phyloP scores from a whole-genome alignment of 2,113 vertebrate species.

The Mustela nigripes region DNA sequence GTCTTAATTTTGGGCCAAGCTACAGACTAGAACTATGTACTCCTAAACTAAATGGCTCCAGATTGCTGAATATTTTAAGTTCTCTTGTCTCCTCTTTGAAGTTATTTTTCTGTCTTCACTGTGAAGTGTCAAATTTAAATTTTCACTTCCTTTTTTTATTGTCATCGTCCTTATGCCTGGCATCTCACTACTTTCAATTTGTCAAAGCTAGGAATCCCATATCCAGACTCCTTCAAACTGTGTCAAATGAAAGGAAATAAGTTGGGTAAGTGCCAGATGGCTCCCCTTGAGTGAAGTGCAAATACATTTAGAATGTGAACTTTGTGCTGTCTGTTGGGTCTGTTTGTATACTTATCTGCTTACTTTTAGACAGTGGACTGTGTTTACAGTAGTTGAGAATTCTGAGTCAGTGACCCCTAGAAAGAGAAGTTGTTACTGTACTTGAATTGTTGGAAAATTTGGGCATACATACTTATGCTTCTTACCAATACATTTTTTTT shows the following conservation, averaged over 20 bases:
- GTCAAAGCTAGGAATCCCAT: background rate
- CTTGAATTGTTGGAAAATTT: constrained; percentile 35
- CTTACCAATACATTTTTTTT: background rate
- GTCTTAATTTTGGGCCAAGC: background rate
- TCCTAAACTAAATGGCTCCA: background rate
- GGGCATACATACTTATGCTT: background rate
- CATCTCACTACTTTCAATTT: background rate
- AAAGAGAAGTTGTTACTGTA: constrained; percentile 56
- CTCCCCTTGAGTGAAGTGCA: constrained; percentile 10
- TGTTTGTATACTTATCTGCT: constrained; percentile 26
- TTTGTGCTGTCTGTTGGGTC: background rate
- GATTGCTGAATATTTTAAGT: constrained; percentile 13
- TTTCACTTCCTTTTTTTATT: background rate
- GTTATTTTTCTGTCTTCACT: constrained; percentile 34
- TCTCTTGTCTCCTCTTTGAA: constrained; percentile 20
- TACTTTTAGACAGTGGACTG: background rate
- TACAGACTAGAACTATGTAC: background rate
- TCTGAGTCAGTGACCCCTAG: background rate
- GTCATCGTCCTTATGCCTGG: background rate
- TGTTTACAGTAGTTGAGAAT: constrained; percentile 41
- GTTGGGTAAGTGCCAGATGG: background rate
- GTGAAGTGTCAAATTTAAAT: background rate
- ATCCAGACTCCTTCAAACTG: background rate
- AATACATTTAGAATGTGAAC: constrained; percentile 10
- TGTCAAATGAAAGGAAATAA: background rate